Conservation (phyloP, 1,140 invertebrate species). For the Trigoniulus corallinus region DNA sequence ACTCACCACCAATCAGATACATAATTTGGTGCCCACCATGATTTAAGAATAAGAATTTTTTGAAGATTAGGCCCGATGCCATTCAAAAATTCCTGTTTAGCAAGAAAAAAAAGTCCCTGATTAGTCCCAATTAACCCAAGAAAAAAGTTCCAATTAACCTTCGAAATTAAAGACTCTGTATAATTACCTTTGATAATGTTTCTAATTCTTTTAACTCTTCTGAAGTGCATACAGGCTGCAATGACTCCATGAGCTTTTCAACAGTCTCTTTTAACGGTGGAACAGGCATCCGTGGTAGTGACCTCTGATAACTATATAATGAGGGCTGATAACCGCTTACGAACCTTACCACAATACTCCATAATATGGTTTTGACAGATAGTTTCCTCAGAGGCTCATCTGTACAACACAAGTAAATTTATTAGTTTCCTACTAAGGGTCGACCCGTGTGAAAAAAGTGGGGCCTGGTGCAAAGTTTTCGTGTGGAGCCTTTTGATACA, state of each 20-base stretch:
- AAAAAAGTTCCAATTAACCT: too few species aligned
- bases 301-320: slow-evolving; percentile 31
- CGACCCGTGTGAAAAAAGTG: not conserved
- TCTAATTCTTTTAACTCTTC: slow-evolving; percentile 25
- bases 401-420: slow-evolving; percentile 11
- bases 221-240: slow-evolving; percentile 30
- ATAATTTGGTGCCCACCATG: slow-evolving; percentile 34
- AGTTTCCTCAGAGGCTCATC: slow-evolving; percentile 27
- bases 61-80: slow-evolving; percentile 29
- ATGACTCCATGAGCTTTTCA: slow-evolving; percentile 25
- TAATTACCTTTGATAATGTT: slow-evolving; percentile 21
- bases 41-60: slow-evolving; percentile 29
- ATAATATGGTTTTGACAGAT: slow-evolving; percentile 24
- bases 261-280: slow-evolving; percentile 28
- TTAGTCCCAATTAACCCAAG: too few species aligned
- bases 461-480: too few species aligned
- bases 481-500: too few species aligned
- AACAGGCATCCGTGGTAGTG: slow-evolving; percentile 30
- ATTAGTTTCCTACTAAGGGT: not conserved
- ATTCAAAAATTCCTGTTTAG: slow-evolving; percentile 25
- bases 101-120: slow-evolving; percentile 1
- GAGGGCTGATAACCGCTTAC: slow-evolving; percentile 31
- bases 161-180: too few species aligned
- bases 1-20: slow-evolving; percentile 37
- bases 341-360: slow-evolving; percentile 27